Percentiles rank a stretch among this genome's conserved stretches.
Conservation (phyloP, 92 coral and sea anemone species). For the Umimayanthus kanabou region DNA sequence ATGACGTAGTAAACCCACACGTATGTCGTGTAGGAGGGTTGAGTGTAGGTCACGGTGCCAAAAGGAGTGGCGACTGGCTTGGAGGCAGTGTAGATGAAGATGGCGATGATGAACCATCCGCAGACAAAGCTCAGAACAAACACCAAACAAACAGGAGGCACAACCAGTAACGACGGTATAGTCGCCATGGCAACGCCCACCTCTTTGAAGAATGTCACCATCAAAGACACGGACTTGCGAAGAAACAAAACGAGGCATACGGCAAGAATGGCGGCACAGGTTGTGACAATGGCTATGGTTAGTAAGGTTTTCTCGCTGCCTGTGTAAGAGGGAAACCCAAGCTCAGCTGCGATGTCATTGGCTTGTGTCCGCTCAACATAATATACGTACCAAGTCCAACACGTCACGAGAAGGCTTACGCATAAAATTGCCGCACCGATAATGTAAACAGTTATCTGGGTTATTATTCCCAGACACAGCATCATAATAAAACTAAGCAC, state of each 20-base stretch:
- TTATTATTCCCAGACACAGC: constrained; percentile 45
- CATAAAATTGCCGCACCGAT: constrained; percentile 27
- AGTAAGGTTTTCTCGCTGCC: constrained; percentile 42
- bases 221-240: constrained; percentile 46
- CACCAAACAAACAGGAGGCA: constrained; percentile 42
- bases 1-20: constrained; percentile 19
- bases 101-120: constrained; percentile 37
- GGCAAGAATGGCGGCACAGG: constrained; percentile 26
- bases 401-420: constrained; percentile 26
- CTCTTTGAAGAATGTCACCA: constrained; percentile 44
- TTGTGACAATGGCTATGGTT: constrained; percentile 24
- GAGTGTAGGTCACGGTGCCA: constrained; percentile 42
- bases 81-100: constrained; percentile 44
- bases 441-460: constrained; percentile 44
- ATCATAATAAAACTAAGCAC: constrained; percentile 46
- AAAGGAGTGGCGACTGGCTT: constrained; percentile 33
- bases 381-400: constrained; percentile 40
- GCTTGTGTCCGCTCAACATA: constrained; percentile 42
- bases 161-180: constrained; percentile 48
- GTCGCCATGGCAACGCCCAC: constrained; percentile 54
- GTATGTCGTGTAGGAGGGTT: constrained; percentile 36
- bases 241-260: constrained; percentile 38
- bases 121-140: constrained; percentile 44
- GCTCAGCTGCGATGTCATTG: constrained; percentile 39
- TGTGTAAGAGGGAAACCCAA: constrained; percentile 47